Base-by-base conservation (phyloP, 1,140 invertebrate genomes). In the Neotoxoptera formosana region DNA sequence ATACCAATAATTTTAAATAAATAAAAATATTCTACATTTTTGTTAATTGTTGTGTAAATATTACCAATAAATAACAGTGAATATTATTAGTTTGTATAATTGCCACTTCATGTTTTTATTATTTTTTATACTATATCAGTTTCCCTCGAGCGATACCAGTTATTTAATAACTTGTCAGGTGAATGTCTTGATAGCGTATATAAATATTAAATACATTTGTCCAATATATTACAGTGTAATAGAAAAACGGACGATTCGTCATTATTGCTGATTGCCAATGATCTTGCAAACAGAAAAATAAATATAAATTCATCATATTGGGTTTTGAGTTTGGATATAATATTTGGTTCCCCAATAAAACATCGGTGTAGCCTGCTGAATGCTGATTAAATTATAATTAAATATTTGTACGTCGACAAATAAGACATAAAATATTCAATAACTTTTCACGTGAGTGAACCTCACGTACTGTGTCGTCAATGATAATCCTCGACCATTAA, bases 111-210 rank as follows among this genome's bases (percentile, higher is more conserved):
- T 84, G 83, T 45, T 41, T 36, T 84, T 48, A 36, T 87, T 87
- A 45, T 88, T 88, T 34, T 86, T 25, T 86, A 47, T 30, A 25
- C 23, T 8, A 41, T 41, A 41, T 41, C 83, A 41, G 30, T 87
- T 87, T 87, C 84, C 45, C 45, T 47, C 41, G 84, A 48, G 84
- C 84, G 14, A 87, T 87, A 87, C 45, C 41, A 87, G 23, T 87
- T 47, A 87, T 87, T 87, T 87, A 87, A 88, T 88, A 88, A n/a
- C 30, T 48, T 88, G 53, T 41, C 51, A 36, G 53, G 60, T 41
- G 51, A 90, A 90, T 53, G 23, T 90, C 56, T 90, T 90, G 56
- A 60, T 90, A 90, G 20, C 47, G 20, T 90, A 90, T 53, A 53
- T 21, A 36, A 56, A 90, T 60, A 30, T n/a, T 20, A 34, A 56